These are phyloP conservation scores for Pituophis catenifer DNA, from an alignment of 2,113 vertebrate genomes.

Conservation along the genomic window DNA sequence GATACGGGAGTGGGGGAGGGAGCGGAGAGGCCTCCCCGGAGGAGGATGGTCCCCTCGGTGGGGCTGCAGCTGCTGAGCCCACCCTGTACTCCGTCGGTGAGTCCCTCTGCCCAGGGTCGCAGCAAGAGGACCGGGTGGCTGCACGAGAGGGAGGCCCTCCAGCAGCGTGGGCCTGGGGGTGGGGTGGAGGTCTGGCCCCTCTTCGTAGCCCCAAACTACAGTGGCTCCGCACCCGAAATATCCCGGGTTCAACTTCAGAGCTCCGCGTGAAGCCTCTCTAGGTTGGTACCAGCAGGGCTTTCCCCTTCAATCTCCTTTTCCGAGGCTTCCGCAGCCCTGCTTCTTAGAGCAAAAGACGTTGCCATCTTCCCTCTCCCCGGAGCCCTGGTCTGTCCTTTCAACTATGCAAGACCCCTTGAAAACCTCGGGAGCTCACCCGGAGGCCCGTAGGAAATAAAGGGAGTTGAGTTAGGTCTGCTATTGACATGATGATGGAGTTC, in stretches of 20 bases:
- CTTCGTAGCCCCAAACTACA: not conserved
- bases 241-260: not conserved
- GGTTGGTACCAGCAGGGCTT: not conserved
- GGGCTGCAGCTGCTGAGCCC: constrained; percentile 52
- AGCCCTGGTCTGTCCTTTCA: not conserved
- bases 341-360: no score
- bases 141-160: not conserved
- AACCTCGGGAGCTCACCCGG: not conserved
- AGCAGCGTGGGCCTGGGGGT: not conserved
- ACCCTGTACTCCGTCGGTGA: constrained; percentile 53
- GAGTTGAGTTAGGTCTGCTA: not conserved
- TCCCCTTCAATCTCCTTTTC: not conserved
- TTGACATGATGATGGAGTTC: not conserved
- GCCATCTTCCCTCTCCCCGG: not conserved
- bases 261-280: not conserved
- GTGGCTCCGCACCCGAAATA: not conserved
- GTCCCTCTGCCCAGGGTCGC: not conserved
- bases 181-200: not conserved
- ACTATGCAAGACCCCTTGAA: not conserved
- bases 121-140: not conserved
- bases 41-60: constrained; percentile 65
- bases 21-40: constrained; percentile 36
- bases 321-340: not conserved
- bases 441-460: not conserved
- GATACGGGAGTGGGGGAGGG: constrained; percentile 25